phyloP scores from a whole-genome alignment of 1,140 invertebrate species.

The Drosophila novamexicana region DNA sequence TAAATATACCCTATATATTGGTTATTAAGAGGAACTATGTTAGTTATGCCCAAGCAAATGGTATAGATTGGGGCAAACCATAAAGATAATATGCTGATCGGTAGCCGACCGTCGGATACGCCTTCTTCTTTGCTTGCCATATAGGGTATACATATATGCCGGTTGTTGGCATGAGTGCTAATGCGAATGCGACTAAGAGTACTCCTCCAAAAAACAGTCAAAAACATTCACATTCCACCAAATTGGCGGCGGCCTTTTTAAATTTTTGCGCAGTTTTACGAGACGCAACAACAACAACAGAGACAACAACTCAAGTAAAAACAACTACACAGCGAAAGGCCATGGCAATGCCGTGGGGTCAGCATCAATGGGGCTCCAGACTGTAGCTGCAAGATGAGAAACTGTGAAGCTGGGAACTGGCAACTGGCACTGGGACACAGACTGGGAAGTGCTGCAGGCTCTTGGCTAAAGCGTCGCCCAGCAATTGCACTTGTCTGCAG shows the following conservation, averaged over 20 bases:
- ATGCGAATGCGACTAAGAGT: constrained; percentile 4
- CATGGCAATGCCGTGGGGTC: constrained; percentile 42
- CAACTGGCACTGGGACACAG: background rate
- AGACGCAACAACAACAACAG: constrained; percentile 19
- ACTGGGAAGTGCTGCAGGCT: constrained; percentile 20
- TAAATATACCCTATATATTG: background rate
- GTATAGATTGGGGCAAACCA: background rate
- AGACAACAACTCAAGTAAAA: background rate
- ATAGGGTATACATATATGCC: constrained; percentile 3
- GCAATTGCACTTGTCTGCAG: constrained; percentile 42
- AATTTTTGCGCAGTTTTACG: constrained; percentile 43
- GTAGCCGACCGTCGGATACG: background rate
- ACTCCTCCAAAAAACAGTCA: background rate
- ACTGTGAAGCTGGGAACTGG: constrained; percentile 30
- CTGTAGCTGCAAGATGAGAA: constrained; percentile 9
- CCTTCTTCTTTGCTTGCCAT: background rate
- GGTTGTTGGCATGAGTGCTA: background rate
- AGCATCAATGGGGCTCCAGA: constrained; percentile 35
- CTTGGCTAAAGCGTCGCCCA: constrained; percentile 14
- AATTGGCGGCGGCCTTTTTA: constrained; percentile 50
- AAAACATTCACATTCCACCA: constrained; percentile 43
- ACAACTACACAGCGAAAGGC: constrained; percentile 28
- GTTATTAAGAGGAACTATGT: background rate
- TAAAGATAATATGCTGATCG: no score
- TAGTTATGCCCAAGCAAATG: background rate